phyloP scores from a whole-genome alignment of 2,888 invertebrate genomes.

The Microplitis manilae region DNA sequence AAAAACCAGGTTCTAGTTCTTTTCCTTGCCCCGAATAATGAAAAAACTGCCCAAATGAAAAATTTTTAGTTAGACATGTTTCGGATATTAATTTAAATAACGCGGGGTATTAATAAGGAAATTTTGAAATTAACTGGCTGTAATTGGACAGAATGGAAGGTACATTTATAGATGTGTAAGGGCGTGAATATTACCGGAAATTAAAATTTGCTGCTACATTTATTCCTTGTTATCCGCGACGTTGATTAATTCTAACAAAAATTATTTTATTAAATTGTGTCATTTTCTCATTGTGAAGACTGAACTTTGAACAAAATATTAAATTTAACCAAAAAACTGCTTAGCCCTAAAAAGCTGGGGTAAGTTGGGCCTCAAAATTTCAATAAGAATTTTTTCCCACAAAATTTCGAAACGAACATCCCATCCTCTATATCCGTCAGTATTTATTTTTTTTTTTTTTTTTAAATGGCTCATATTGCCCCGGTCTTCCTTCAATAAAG shows the following conservation, averaged over 20 bases:
- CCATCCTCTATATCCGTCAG: too few relatives aligned
- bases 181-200: slow-evolving; percentile 28
- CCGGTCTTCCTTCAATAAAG: background rate
- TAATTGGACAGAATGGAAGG: slow-evolving; percentile 8
- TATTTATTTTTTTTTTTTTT: background rate
- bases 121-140: slow-evolving; percentile 2
- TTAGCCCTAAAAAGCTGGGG: too few relatives aligned
- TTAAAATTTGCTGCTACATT: slow-evolving; percentile 27
- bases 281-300: too few relatives aligned
- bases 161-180: slow-evolving; percentile 6
- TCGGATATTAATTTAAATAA: background rate
- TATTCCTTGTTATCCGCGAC: slow-evolving; percentile 22
- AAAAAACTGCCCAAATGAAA: too few relatives aligned
- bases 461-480: background rate
- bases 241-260: background rate
- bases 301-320: too few relatives aligned
- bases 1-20: too few relatives aligned
- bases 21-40: too few relatives aligned
- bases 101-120: slow-evolving; percentile 10
- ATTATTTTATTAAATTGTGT: background rate
- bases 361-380: too few relatives aligned
- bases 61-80: too few relatives aligned
- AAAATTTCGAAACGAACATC: too few relatives aligned
- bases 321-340: too few relatives aligned
- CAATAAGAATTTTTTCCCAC: too few relatives aligned